Evolutionary conservation across 2,888 invertebrate species (phyloP).

Genomic region (Apodemia mormo): DNA sequence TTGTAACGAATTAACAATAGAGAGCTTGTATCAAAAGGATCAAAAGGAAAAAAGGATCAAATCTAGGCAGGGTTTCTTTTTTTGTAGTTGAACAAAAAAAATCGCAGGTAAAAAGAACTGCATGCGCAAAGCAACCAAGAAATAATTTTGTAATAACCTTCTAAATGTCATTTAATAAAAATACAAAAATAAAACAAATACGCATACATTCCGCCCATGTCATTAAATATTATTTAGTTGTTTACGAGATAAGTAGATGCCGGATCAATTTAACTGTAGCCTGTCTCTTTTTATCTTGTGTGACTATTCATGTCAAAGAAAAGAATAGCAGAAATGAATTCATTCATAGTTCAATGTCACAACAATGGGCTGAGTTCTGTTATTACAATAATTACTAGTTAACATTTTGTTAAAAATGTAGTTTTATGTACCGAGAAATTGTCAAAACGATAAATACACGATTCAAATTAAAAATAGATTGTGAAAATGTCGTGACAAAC

Average conservation of each 20-base stretch:
- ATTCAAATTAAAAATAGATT: slow-evolving; percentile 3
- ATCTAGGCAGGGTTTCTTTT: too few species aligned
- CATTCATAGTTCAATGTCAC: slow-evolving; percentile 59
- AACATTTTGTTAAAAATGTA: not conserved
- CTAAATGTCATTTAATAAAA: slow-evolving; percentile 4
- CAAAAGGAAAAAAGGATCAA: too few species aligned
- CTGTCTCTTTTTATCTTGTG: slow-evolving; percentile 47
- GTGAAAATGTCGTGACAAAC: not conserved
- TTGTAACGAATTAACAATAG: too few species aligned
- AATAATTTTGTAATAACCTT: not conserved
- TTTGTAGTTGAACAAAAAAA: not conserved
- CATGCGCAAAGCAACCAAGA: not conserved
- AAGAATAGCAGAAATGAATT: slow-evolving; percentile 48
- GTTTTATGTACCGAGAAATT: not conserved
- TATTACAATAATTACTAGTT: slow-evolving; percentile 24
- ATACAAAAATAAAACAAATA: slow-evolving; percentile 4
- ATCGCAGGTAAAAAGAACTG: slow-evolving; percentile 2
- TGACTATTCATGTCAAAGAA: slow-evolving; percentile 37
- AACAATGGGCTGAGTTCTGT: slow-evolving; percentile 51
- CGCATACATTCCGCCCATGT: not conserved
- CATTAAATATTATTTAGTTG: slow-evolving; percentile 13
- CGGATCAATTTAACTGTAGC: slow-evolving; percentile 25
- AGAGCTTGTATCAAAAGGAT: too few species aligned
- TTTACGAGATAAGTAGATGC: slow-evolving; percentile 23
- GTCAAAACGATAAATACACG: not conserved